phyloP scores from a whole-genome alignment of 2,888 invertebrate species.

The Cerastis rubricosa region DNA sequence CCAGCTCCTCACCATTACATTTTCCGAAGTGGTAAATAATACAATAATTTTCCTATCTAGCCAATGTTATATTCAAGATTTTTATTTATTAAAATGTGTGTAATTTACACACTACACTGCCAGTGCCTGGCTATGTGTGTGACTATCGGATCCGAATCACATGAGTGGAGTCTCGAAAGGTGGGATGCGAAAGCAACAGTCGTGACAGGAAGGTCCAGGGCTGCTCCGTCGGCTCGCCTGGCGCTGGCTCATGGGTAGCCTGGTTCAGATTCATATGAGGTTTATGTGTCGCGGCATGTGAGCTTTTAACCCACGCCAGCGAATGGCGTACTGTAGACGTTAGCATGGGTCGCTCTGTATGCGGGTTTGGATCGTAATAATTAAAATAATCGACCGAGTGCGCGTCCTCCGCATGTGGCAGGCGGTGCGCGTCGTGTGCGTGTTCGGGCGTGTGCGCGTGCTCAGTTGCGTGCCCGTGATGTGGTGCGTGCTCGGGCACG shows the following conservation, averaged over 20 bases:
- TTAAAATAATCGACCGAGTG: background rate
- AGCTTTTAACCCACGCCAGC: constrained; percentile 19
- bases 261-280: background rate
- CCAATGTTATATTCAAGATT: background rate
- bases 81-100: background rate
- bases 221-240: background rate
- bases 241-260: too few species aligned
- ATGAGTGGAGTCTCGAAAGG: constrained; percentile 41
- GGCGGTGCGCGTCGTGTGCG: background rate
- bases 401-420: too few species aligned
- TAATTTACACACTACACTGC: background rate
- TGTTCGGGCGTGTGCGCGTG: background rate
- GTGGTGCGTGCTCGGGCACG: background rate
- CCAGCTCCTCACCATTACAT: background rate
- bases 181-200: constrained; percentile 42
- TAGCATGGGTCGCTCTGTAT: constrained; percentile 20
- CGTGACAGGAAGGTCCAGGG: constrained; percentile 33
- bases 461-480: background rate
- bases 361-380: constrained; percentile 12
- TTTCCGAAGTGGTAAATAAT: background rate
- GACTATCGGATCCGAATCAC: constrained; percentile 36
- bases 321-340: constrained; percentile 1
- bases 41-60: background rate
- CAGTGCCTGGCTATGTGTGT: background rate
- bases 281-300: background rate